phyloP scores from a whole-genome alignment of 2,888 invertebrate genomes.

The Diachrysia chrysitis region DNA sequence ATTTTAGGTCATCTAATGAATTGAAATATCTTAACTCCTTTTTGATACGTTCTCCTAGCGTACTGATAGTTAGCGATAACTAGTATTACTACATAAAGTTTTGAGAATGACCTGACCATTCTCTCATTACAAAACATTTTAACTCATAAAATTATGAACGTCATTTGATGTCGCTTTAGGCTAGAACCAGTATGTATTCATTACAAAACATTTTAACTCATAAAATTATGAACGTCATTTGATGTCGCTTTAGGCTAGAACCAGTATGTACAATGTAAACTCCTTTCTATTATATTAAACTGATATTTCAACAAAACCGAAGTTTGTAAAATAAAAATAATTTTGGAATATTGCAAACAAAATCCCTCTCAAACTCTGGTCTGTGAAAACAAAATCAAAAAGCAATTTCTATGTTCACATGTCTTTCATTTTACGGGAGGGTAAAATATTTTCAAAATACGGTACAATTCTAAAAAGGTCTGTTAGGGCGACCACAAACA shows the following conservation, averaged over 20 bases:
- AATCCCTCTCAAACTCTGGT: neutral
- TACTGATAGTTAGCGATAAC: too few species aligned
- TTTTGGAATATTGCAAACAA: neutral
- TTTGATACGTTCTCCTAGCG: too few species aligned
- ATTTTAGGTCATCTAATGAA: too few species aligned
- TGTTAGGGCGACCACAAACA: too few species aligned
- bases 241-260: neutral
- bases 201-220: neutral
- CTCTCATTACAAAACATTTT: neutral
- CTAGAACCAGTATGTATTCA: too few species aligned
- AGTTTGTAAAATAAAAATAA: conserved; percentile 10
- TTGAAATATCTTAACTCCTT: too few species aligned
- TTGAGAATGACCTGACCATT: neutral
- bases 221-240: neutral
- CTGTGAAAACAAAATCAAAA: conserved; percentile 27
- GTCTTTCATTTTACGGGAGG: neutral
- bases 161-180: neutral
- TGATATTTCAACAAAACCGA: conserved; percentile 16
- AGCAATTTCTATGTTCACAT: conserved; percentile 24
- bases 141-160: neutral
- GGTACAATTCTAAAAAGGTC: conserved; percentile 22
- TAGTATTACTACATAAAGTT: neutral
- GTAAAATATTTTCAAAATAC: conserved; percentile 25
- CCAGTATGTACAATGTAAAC: neutral
- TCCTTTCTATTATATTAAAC: neutral